Evolutionary conservation across 2,888 invertebrate species (phyloP), one percentile per base, ranked within the genome.

Genomic region (Dynastes hyllus): DNA sequence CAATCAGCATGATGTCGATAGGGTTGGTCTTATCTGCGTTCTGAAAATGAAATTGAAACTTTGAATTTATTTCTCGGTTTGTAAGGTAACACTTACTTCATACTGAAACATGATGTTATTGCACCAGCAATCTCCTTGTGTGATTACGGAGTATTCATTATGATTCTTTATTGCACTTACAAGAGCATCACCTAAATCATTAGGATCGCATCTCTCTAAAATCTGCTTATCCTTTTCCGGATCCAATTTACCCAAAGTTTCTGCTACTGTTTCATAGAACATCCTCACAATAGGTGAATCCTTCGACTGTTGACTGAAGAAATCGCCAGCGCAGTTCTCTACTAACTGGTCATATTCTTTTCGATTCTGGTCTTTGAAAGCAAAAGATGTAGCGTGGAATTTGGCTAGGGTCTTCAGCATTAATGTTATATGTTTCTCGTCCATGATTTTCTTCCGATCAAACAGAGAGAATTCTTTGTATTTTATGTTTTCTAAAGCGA

Each of bases 31-130:
- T 66, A 51, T 70, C 61, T 11, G 29, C 69, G 22, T 13, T 13
- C 45, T 70, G n/a, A 22, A 78, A 77, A 58, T 3, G 63, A 75
- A 66, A 51, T 16, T 29, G 3, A 53, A 63, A 1, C 1, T 8
- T 32, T 71, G 61, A 45, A 45, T 45, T 69, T 27, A 27, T 2
- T 27, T 27, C 8, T n/a, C 3, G 53, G 2, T n/a, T 53, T 2
- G 5, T 40, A 50, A 4, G 50, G 32, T 13, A n/a, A 79, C 22
- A 22, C 76, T 82, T 81, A 83, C 83, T 32, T 80, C 80, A 61
- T 83, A 83, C 67, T 58, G 69, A 40, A 81, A 81, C 77, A 81
- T 77, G 61, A 81, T 81, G 40, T 81, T 81, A 37, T 79, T 81
- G 55, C 80, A 80, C 81, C 81, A 81, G 73, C 79, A 81, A 77